Evolutionary conservation across 2,797 vertebrate genomes (phyloP).

Genomic region (Nasua narica): DNA sequence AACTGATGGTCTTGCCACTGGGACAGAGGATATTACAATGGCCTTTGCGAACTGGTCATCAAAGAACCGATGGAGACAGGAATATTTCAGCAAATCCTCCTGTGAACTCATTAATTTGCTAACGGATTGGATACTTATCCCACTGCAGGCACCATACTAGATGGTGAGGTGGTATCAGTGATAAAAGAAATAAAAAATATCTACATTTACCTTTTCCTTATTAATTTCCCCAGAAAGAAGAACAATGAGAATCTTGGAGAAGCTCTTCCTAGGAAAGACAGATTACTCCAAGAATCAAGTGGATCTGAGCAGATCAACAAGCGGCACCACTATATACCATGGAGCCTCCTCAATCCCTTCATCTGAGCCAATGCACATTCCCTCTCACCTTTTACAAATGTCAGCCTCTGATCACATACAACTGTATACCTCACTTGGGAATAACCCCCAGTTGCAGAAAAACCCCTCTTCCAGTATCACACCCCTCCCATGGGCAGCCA

Average conservation of each 20-base stretch:
- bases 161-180: not conserved
- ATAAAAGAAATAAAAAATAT: not conserved
- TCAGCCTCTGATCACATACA: not conserved
- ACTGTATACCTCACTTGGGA: not conserved
- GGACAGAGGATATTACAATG: not conserved
- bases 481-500: rapidly evolving
- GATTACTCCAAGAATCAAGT: not conserved
- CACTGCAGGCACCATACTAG: no score
- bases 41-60: not conserved
- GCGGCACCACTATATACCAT: rapidly evolving
- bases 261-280: not conserved
- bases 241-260: not conserved
- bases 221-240: not conserved
- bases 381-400: no score
- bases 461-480: not conserved
- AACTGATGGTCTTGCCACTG: rapidly evolving
- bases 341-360: not conserved
- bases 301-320: rapidly evolving
- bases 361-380: not conserved
- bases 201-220: not conserved
- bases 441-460: not conserved
- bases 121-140: rapidly evolving
- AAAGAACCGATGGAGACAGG: not conserved
- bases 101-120: not conserved
- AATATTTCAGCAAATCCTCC: not conserved